Percentiles rank a stretch among this genome's conserved stretches.
phyloP scores from a whole-genome alignment of 2,888 invertebrate genomes.

The Trachelus stipa region DNA sequence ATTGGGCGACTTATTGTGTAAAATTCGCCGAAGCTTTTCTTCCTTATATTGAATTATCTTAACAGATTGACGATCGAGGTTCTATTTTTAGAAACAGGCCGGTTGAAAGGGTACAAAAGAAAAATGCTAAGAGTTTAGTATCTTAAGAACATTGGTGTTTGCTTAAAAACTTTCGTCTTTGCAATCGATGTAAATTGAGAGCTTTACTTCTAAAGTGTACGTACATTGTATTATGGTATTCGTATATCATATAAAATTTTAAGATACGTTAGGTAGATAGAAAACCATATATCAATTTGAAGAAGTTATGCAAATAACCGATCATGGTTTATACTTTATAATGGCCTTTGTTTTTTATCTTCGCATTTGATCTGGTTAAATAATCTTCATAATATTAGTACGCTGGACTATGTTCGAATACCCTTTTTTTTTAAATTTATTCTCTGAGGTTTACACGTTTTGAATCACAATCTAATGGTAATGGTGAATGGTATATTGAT shows the following conservation, averaged over 20 bases:
- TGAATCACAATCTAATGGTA: conserved; percentile 27
- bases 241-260: background rate
- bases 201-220: background rate
- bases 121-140: background rate
- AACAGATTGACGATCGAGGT: background rate
- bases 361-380: no score
- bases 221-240: background rate
- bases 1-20: background rate
- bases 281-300: background rate
- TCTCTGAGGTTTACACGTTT: conserved; percentile 27
- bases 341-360: background rate
- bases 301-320: background rate
- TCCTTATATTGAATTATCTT: background rate
- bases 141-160: background rate
- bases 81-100: background rate
- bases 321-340: background rate
- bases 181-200: background rate
- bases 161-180: background rate
- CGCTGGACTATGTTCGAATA: background rate
- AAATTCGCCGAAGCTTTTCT: background rate
- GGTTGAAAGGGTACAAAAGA: background rate
- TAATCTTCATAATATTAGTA: no score
- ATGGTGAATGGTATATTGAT: conserved; percentile 15
- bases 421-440: background rate
- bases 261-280: background rate